Percentiles rank a stretch among this genome's conserved stretches.
Evolutionary conservation across 2,888 invertebrate genomes (phyloP).

Genomic region (Drosophila gaucha): DNA sequence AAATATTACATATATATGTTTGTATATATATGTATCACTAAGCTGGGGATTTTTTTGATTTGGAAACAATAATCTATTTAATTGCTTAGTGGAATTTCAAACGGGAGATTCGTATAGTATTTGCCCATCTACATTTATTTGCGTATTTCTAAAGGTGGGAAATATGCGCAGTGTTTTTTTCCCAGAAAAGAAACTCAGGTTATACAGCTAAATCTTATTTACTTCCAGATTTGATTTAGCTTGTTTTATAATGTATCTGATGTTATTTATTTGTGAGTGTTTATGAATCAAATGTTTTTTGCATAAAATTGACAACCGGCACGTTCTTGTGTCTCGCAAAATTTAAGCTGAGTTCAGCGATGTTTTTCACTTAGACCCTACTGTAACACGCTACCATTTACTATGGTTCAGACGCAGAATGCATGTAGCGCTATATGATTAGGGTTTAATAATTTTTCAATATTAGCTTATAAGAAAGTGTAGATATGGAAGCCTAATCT

Average conservation of each 20-base stretch:
- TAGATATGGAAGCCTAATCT: background rate
- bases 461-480: background rate
- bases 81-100: constrained; percentile 8
- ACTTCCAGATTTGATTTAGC: background rate
- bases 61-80: constrained; percentile 2
- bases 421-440: constrained; percentile 10
- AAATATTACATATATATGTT: background rate
- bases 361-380: constrained; percentile 21
- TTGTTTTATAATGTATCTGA: constrained; percentile 2
- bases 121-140: constrained; percentile 3
- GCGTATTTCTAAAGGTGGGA: background rate
- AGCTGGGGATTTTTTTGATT: constrained; percentile 26
- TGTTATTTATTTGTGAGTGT: constrained; percentile 9
- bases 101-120: background rate
- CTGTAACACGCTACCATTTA: constrained; percentile 24
- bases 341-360: constrained; percentile 55
- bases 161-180: constrained; percentile 11
- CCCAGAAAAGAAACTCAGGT: background rate
- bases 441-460: background rate
- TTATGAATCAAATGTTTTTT: constrained; percentile 62
- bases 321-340: constrained; percentile 65
- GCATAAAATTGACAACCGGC: constrained; percentile 48
- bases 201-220: constrained; percentile 7
- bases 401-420: constrained; percentile 21
- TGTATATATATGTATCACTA: background rate